A percentile compares a stretch with the other conserved stretches of the same genome.
phyloP scores from a whole-genome alignment of 2,113 vertebrate genomes.

The Meriones unguiculatus region DNA sequence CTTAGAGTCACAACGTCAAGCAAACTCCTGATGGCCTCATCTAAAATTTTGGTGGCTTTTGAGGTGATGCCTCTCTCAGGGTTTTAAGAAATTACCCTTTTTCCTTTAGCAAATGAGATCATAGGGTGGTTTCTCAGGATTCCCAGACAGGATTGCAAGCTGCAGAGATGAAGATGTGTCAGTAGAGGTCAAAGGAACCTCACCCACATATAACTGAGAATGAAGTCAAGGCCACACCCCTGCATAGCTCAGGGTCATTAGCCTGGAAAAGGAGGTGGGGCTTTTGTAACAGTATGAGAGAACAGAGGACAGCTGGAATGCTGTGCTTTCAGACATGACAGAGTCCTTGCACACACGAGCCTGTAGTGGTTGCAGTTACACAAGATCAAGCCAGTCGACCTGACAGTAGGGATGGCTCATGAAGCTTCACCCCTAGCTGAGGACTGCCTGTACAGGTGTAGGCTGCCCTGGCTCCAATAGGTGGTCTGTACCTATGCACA shows the following conservation, averaged over 20 bases:
- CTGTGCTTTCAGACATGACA: neutral
- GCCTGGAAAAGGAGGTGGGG: neutral
- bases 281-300: neutral
- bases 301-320: neutral
- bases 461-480: too few species aligned
- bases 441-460: neutral
- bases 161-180: neutral
- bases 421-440: neutral
- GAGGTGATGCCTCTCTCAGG: neutral
- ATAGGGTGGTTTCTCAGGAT: neutral
- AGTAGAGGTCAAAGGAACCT: neutral
- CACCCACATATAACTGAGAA: neutral
- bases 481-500: neutral
- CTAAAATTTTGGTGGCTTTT: neutral
- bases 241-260: neutral
- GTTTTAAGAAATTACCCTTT: neutral
- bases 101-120: neutral
- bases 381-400: neutral
- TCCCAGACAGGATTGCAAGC: neutral
- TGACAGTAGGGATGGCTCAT: neutral
- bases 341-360: neutral
- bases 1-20: neutral
- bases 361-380: neutral
- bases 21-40: neutral
- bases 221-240: neutral